Conservation (phyloP, 2,888 invertebrate species). For the Incurvaria masculella region DNA sequence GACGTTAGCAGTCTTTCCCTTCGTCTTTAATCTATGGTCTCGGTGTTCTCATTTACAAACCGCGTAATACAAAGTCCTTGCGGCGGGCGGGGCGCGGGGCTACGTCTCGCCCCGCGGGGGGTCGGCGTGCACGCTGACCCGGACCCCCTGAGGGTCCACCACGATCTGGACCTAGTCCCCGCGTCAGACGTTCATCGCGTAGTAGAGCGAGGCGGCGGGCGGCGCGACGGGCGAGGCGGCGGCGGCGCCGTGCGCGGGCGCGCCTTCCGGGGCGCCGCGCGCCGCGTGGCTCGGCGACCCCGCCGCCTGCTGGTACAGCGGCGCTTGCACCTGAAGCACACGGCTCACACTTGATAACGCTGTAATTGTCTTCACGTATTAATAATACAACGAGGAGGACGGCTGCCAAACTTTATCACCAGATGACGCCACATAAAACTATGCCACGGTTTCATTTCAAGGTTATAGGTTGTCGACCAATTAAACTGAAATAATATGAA, state of each 20-base stretch:
- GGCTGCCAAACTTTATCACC: no score
- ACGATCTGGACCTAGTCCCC: conserved; percentile 56
- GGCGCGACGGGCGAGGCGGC: conserved; percentile 50
- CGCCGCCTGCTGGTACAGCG: conserved; percentile 49
- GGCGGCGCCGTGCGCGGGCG: conserved; percentile 35
- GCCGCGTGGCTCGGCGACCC: conserved; percentile 66
- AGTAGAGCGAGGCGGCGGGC: conserved; percentile 62
- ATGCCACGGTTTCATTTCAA: no score
- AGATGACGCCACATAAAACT: no score
- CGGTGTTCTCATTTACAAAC: no score
- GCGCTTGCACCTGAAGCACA: conserved; percentile 39
- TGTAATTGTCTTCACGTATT: no score
- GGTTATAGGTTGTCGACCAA: no score
- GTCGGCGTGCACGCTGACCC: conserved; percentile 30
- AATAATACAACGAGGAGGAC: no score
- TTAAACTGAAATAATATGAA: no score
- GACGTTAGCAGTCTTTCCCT: no score
- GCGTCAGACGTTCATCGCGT: conserved; percentile 86
- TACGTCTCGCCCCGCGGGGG: conserved; percentile 22
- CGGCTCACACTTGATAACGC: no score
- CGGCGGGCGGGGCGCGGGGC: conserved; percentile 16
- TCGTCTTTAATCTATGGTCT: no score
- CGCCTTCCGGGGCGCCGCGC: conserved; percentile 65
- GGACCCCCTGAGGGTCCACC: conserved; percentile 38
- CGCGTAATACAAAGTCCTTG: neutral